phyloP scores from a whole-genome alignment of 2,888 invertebrate genomes.

The Thera britannica region DNA sequence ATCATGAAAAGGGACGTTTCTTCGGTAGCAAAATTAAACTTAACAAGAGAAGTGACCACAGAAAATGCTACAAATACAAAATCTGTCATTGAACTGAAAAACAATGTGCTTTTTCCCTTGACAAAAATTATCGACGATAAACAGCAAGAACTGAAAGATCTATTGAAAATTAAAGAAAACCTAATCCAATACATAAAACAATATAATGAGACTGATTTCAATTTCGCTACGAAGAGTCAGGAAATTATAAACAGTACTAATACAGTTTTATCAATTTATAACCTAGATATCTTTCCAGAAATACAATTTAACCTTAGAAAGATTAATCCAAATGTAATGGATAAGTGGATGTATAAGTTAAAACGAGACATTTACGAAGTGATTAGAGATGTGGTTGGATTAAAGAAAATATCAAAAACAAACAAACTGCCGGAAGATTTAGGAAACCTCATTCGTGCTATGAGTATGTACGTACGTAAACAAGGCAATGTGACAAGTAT shows the following conservation, averaged over 20 bases:
- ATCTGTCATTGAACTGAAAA: slow-evolving; percentile 41
- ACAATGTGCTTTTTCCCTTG: slow-evolving; percentile 53
- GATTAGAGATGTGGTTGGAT: slow-evolving; percentile 53
- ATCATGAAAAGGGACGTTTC: slow-evolving; percentile 61
- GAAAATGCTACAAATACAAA: slow-evolving; percentile 27
- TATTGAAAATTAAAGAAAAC: slow-evolving; percentile 55
- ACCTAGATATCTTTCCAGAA: slow-evolving; percentile 50
- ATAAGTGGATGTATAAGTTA: slow-evolving; percentile 58
- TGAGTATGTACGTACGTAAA: slow-evolving; percentile 59
- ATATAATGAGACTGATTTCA: slow-evolving; percentile 39
- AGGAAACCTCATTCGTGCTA: slow-evolving; percentile 52
- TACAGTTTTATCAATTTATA: slow-evolving; percentile 49
- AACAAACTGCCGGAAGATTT: slow-evolving; percentile 53
- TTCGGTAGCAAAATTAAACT: slow-evolving; percentile 19
- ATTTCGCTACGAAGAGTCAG: slow-evolving; percentile 30
- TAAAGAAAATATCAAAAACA: slow-evolving; percentile 50
- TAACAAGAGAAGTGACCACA: slow-evolving; percentile 20
- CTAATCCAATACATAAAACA: slow-evolving; percentile 50
- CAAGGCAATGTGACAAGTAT: slow-evolving; percentile 40
- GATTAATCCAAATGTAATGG: slow-evolving; percentile 38
- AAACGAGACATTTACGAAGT: slow-evolving; percentile 64
- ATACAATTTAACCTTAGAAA: slow-evolving; percentile 44
- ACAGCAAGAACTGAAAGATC: slow-evolving; percentile 57
- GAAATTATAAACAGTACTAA: slow-evolving; percentile 30
- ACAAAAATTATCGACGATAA: slow-evolving; percentile 58